A percentile compares a stretch with the other conserved stretches of the same genome.
These are phyloP conservation scores for Scaptodrosophila lebanonensis DNA, from an alignment of 1,140 invertebrate genomes.

Conservation along the genomic window DNA sequence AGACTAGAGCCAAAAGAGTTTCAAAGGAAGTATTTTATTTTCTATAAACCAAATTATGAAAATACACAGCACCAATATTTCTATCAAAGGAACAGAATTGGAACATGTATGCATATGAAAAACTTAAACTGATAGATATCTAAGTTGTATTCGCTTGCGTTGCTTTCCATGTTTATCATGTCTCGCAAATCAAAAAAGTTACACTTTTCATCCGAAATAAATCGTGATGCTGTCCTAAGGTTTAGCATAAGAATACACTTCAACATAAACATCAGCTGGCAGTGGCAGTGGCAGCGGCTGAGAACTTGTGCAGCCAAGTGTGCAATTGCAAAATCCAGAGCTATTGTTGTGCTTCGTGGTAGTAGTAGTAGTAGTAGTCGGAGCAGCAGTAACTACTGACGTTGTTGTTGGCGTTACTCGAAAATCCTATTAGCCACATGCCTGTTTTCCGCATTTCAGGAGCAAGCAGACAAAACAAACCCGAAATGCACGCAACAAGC, in stretches of 20 bases:
- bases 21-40: no score
- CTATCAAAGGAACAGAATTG: no score
- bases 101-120: no score
- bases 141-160: no score
- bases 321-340: conserved; percentile 50
- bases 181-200: no score
- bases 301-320: conserved; percentile 52
- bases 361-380: neutral
- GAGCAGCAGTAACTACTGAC: no score
- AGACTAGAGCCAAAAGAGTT: no score
- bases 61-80: no score
- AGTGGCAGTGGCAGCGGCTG: conserved; percentile 26
- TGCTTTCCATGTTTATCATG: no score
- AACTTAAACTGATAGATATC: no score
- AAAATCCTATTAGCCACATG: conserved; percentile 70
- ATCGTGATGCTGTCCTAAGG: neutral
- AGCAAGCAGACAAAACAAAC: conserved; percentile 6
- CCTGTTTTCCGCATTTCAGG: conserved; percentile 50
- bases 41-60: no score
- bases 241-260: conserved; percentile 28
- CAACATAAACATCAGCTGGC: conserved; percentile 52
- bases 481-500: conserved; percentile 41
- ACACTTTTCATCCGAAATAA: neutral
- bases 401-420: conserved; percentile 19
- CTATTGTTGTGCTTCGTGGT: conserved; percentile 11